Base-by-base conservation (phyloP, 2,797 vertebrate species). In the Eutrigla gurnardus region DNA sequence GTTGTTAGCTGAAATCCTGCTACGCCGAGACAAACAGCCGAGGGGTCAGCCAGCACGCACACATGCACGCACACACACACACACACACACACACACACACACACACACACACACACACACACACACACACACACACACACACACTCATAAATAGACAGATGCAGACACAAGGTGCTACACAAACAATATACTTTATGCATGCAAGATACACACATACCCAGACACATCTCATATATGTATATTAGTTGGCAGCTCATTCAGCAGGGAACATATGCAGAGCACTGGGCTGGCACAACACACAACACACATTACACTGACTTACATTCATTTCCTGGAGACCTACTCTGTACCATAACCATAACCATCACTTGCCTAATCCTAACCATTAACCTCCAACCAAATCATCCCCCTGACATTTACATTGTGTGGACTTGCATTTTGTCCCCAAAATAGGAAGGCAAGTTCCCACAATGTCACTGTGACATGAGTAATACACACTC, bases 1-100 rank as follows among this genome's bases (percentile, higher is more conserved):
- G 73, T 68, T 76, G 71, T 80, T 78, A 73, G 73, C 70, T 78
- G 64, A 81, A 88, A 77, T 76, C 65, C 78, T 71, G 77, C 70
- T 50, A 66, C 12, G 52, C 58, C 49, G 59, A 65, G 65, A 65
- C 55, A 84, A 85, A 75, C 66, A 64, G 70, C 69, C 37, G 2
- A 13, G 36, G 62, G 52, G 36, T 35, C n/a, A n/a, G 58, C 49
- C 47, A 37, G 1, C 1, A 46, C 18, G 40, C 14, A 65, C 54
- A 39, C 15, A 63, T 12, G n/a, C n/a, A n/a, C n/a, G n/a, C 45
- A 71, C 4, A 59, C 46, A 59, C 15, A 65, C 7, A 42, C 25
- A 25, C 25, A 25, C 25, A 25, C 25, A 25, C 25, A 25, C n/a
- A 37, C 37, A 59, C 10, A 25, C n/a, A 43, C 45, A 71, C 4